Percentiles rank a stretch among this genome's conserved stretches.
Evolutionary conservation across 2,797 vertebrate species (phyloP).

Genomic region (Lacerta viridis): DNA sequence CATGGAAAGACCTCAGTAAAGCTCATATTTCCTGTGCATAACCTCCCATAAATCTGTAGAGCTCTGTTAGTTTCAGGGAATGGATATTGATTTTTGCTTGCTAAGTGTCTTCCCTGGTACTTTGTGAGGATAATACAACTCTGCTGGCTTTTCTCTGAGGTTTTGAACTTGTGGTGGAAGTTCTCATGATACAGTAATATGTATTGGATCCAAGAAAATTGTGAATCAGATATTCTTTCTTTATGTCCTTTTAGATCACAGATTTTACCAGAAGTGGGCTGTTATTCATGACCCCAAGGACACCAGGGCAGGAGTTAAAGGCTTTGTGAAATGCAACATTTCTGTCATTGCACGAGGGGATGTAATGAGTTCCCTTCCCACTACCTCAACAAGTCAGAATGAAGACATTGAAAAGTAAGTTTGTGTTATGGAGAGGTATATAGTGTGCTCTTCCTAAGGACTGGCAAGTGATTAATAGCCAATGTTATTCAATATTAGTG

Average conservation of each 20-base stretch:
- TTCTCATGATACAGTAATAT: background rate
- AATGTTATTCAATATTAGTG: background rate
- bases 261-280: constrained; percentile 96
- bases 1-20: background rate
- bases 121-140: background rate
- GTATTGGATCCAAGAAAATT: background rate
- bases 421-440: background rate
- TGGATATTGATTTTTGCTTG: background rate
- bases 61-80: background rate
- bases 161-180: background rate
- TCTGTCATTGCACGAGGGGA: constrained; percentile 88
- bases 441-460: background rate
- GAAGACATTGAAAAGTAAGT: constrained; percentile 92
- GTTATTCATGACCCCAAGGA: constrained; percentile 91
- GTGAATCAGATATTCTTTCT: background rate
- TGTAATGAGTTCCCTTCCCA: constrained; percentile 77
- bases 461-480: background rate
- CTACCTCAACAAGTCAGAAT: constrained; percentile 73
- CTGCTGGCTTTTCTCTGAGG: background rate
- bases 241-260: constrained; percentile 83
- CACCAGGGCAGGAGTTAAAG: constrained; percentile 90
- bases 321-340: constrained; percentile 92
- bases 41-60: background rate
- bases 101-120: background rate
- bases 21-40: background rate